Base-by-base conservation (phyloP, 2,797 vertebrate genomes). In the Liparis tanakae region DNA sequence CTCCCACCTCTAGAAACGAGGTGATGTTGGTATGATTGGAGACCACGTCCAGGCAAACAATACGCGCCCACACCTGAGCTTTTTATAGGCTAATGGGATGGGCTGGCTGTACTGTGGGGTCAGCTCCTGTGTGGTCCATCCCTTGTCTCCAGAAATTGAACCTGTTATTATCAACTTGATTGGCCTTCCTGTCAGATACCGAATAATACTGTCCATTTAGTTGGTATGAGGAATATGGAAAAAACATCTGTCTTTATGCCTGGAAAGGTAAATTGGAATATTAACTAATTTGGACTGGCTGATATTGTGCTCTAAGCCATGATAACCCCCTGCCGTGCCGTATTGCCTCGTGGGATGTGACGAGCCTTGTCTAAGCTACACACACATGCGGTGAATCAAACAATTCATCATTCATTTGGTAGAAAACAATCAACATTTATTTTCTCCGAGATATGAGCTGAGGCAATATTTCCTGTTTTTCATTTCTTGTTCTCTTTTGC, bases 31-130 rank as follows among this genome's bases (percentile, higher is more conserved):
- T 89, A 83, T 83, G 79, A 91, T 90, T 82, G 85, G 81, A 84
- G 76, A 86, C 80, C 87, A 78, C 81, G 85, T 85, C 80, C 72
- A 68, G 83, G 82, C 90, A 92, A 92, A 92, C 92, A 93, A 86
- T 89, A 72, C 71, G 30, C 85, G 54, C 91, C 91, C 85, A 91
- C 89, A 91, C 88, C 78, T 68, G 83, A 87, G 89, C 88, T 93
- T 92, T 93, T 90, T 90, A 88, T 85, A 90, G 84, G 84, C 89
- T 92, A 91, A 93, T 94, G 92, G 91, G 90, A 85, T 92, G 89
- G 63, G 75, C 83, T 82, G 83, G 67, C 81, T 61, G 78, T 60
- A 53, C 81, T 81, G 79, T 58, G 61, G 73, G 90, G 88, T 92
- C 87, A 89, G 79, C 72, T 72, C 43, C 70, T 67, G 65, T 82